Evolutionary conservation across 2,797 vertebrate genomes (phyloP).

Genomic region (Bradypus variegatus): DNA sequence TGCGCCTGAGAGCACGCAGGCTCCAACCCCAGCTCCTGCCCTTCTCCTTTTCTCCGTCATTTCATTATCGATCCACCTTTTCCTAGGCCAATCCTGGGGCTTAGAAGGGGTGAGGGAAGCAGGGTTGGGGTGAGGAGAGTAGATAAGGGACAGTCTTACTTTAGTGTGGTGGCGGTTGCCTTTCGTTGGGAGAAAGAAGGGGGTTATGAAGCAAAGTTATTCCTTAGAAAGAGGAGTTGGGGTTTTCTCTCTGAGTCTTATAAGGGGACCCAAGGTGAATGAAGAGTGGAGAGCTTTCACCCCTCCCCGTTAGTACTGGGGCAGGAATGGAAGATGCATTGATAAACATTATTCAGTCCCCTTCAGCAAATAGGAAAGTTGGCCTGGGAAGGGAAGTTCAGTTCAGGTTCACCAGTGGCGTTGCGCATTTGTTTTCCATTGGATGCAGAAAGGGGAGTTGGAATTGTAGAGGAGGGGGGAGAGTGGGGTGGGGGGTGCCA

Average conservation of each 20-base stretch:
- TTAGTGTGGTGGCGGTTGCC: conserved; percentile 26
- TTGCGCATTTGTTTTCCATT: conserved; percentile 60
- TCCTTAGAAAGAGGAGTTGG: conserved; percentile 35
- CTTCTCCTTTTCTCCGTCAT: conserved; percentile 45
- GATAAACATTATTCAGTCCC: neutral
- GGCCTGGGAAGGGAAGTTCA: conserved; percentile 55
- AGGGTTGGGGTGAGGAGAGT: conserved; percentile 18
- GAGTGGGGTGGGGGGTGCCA: conserved; percentile 41
- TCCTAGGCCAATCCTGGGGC: conserved; percentile 54
- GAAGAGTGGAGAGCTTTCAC: conserved; percentile 12
- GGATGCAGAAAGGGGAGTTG: conserved; percentile 48
- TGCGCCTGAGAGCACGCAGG: conserved; percentile 50
- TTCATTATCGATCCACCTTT: conserved; percentile 62
- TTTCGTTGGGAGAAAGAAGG: conserved; percentile 28
- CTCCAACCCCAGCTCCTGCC: conserved; percentile 30
- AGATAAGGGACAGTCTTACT: conserved; percentile 51
- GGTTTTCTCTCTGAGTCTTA: neutral
- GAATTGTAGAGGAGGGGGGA: conserved; percentile 16
- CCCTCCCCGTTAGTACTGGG: neutral
- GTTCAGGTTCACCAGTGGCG: conserved; percentile 48
- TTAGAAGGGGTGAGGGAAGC: conserved; percentile 30
- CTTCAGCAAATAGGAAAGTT: conserved; percentile 51
- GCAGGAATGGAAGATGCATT: conserved; percentile 7
- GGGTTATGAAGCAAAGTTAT: conserved; percentile 44
- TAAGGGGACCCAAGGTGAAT: neutral